Evolutionary conservation across 1,140 invertebrate species (phyloP).

Genomic region (Drosophila oshimai): DNA sequence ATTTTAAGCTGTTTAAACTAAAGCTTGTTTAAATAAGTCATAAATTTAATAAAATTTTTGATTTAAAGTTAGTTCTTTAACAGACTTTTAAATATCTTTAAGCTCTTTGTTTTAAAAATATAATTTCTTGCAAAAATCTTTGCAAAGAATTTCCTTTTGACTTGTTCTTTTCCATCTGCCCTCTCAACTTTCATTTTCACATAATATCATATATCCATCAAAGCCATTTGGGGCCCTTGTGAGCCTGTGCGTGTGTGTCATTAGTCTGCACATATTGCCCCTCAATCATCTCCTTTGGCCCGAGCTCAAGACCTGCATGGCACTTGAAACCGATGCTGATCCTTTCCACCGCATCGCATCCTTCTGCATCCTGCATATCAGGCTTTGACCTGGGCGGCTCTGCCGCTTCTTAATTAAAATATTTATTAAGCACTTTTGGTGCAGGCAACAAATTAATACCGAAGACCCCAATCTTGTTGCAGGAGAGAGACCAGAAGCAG

Average conservation of each 20-base stretch:
- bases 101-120: neutral
- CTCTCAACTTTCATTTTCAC: neutral
- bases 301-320: slow-evolving; percentile 23
- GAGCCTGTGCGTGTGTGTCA: slow-evolving; percentile 11
- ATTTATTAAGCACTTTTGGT: slow-evolving; percentile 72
- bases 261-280: slow-evolving; percentile 23
- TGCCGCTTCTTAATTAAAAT: slow-evolving; percentile 64
- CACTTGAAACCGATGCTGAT: slow-evolving; percentile 16
- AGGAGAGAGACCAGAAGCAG: neutral
- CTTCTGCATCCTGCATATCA: neutral
- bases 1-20: no score
- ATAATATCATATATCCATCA: slow-evolving; percentile 21
- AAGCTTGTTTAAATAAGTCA: no score
- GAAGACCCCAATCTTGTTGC: slow-evolving; percentile 3
- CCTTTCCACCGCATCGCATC: slow-evolving; percentile 14
- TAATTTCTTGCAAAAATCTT: neutral
- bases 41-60: no score
- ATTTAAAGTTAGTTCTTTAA: no score
- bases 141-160: neutral
- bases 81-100: no score
- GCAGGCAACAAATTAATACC: slow-evolving; percentile 74
- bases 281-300: slow-evolving; percentile 22
- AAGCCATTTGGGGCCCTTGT: slow-evolving; percentile 5
- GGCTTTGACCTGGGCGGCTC: slow-evolving; percentile 12
- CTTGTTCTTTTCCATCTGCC: neutral